A percentile compares a stretch with the other conserved stretches of the same genome.
Conservation (phyloP, 2,797 vertebrate genomes). For the Pangasius sanitwongsei region DNA sequence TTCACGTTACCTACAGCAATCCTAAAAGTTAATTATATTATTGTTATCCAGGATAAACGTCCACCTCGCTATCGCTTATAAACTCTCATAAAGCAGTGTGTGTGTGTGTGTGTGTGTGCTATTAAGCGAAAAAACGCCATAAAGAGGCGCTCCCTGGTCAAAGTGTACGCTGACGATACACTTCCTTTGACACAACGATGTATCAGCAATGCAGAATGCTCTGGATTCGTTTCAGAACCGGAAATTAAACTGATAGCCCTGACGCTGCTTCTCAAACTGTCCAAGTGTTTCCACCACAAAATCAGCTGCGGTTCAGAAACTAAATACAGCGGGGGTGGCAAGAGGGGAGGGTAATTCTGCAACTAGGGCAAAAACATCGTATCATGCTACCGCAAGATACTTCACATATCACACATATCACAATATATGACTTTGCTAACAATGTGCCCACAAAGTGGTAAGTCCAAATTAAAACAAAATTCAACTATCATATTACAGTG, state of each 20-base stretch:
- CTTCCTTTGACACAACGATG: not conserved
- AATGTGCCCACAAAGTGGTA: too few relatives aligned
- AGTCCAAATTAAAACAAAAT: too few relatives aligned
- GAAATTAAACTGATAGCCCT: not conserved
- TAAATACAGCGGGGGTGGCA: not conserved
- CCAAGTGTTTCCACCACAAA: not conserved
- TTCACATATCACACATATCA: not conserved
- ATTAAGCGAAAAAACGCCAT: not conserved
- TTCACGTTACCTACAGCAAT: slow-evolving; percentile 8
- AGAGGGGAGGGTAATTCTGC: not conserved
- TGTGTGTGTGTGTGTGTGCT: slow-evolving; percentile 26
- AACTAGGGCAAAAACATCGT: not conserved
- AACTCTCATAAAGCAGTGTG: slow-evolving; percentile 29
- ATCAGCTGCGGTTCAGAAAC: not conserved
- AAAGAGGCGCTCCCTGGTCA: slow-evolving; percentile 52
- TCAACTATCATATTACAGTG: not conserved
- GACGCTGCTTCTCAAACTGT: not conserved
- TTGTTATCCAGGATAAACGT: slow-evolving; percentile 27
- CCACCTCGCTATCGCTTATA: slow-evolving; percentile 24
- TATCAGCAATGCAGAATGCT: not conserved
- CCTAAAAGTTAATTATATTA: slow-evolving; percentile 29
- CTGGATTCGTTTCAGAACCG: not conserved
- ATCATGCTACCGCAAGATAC: not conserved
- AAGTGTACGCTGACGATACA: slow-evolving; percentile 36
- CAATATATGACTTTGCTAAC: too few relatives aligned